Evolutionary conservation across 2,888 invertebrate species (phyloP).

Genomic region (Nephrotoma flavescens): DNA sequence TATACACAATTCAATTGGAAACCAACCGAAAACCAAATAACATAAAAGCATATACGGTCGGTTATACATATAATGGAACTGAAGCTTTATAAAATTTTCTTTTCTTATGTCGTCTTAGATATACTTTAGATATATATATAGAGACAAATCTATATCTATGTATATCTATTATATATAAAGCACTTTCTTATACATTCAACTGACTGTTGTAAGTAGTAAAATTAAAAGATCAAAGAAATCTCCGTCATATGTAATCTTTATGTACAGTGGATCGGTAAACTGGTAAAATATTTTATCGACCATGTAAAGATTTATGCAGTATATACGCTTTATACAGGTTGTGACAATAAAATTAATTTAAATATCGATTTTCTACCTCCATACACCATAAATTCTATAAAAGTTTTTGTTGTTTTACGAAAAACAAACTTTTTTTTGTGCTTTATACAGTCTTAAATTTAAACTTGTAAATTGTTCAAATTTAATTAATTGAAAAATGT

Average conservation of each 20-base stretch:
- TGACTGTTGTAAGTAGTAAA: background rate
- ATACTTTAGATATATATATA: background rate
- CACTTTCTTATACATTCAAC: background rate
- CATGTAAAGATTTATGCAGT: background rate
- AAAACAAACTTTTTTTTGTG: background rate
- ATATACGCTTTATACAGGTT: background rate
- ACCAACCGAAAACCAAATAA: background rate
- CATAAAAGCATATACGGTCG: background rate
- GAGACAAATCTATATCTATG: background rate
- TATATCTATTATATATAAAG: background rate
- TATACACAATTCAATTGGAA: background rate
- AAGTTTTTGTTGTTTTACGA: background rate
- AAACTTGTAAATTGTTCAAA: background rate
- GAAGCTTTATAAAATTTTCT: background rate
- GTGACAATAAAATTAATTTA: background rate
- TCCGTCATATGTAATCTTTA: background rate
- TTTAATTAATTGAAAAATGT: background rate
- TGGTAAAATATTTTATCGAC: background rate
- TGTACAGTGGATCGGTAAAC: background rate
- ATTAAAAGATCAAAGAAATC: background rate
- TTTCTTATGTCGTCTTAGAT: background rate
- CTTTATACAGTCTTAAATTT: background rate
- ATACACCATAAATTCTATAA: background rate
- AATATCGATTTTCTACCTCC: background rate
- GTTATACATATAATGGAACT: background rate